These are phyloP conservation scores for Andrena flavipes DNA, from an alignment of 2,888 invertebrate genomes.

Conservation along the genomic window DNA sequence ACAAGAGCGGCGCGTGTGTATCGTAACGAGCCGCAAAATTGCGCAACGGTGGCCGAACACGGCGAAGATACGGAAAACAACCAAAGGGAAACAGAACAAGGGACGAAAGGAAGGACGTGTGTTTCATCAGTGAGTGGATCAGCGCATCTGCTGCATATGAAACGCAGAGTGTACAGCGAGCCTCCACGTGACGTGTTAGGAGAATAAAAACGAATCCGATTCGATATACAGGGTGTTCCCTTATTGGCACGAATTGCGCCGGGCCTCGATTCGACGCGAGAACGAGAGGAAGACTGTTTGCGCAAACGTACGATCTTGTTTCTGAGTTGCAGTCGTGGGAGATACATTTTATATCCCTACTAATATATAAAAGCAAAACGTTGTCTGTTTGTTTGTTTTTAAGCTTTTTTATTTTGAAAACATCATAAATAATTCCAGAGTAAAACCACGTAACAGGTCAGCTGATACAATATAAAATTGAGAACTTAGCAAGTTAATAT, in stretches of 20 bases:
- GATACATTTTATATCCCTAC: too few species aligned
- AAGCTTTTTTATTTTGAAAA: too few species aligned
- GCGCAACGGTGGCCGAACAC: constrained; percentile 4
- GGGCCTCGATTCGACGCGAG: neutral
- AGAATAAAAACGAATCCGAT: constrained; percentile 27
- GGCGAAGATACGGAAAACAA: neutral
- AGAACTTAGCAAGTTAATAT: too few species aligned
- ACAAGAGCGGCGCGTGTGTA: constrained; percentile 5
- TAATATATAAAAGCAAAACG: too few species aligned
- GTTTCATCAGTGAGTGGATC: constrained; percentile 34
- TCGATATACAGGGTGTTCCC: neutral
- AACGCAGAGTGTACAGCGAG: constrained; percentile 16
- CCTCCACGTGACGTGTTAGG: constrained; percentile 40
- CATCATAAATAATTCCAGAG: too few species aligned
- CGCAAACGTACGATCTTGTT: too few species aligned
- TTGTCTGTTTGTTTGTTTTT: too few species aligned
- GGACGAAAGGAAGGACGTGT: constrained; percentile 16
- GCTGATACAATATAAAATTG: too few species aligned
- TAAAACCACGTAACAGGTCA: too few species aligned
- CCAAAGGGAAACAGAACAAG: constrained; percentile 1
- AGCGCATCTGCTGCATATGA: constrained; percentile 51
- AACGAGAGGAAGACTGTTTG: too few species aligned
- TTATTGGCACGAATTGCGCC: neutral
- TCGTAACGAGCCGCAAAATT: neutral
- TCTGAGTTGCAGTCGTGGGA: too few species aligned